These are phyloP conservation scores for Sebastes jordani DNA, from an alignment of 2,797 vertebrate genomes.

Conservation along the genomic window DNA sequence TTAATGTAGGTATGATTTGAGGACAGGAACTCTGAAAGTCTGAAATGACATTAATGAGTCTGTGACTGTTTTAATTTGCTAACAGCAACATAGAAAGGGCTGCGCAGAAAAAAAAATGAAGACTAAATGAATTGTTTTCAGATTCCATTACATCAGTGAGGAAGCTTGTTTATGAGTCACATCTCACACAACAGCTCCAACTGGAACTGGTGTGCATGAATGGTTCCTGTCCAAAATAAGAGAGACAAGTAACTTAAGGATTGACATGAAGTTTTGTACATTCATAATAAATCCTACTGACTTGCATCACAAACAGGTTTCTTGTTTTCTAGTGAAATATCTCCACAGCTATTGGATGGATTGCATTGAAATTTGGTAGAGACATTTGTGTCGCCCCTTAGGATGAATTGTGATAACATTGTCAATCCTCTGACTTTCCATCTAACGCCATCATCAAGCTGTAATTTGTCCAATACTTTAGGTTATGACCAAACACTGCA, in stretches of 20 bases:
- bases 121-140: background rate
- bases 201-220: background rate
- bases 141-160: background rate
- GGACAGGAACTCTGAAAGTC: constrained; percentile 2
- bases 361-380: background rate
- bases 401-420: background rate
- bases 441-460: background rate
- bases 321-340: background rate
- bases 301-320: background rate
- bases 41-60: constrained; percentile 1
- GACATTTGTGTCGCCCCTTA: fast-evolving
- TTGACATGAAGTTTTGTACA: background rate
- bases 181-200: background rate
- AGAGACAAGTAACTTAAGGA: no score
- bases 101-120: background rate
- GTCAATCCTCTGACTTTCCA: background rate
- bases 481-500: background rate
- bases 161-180: constrained; percentile 11
- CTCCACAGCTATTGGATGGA: background rate
- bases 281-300: background rate
- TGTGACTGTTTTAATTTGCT: background rate
- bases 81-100: background rate
- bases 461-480: background rate
- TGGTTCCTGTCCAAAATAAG: background rate
- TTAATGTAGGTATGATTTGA: constrained; percentile 11